A percentile compares a stretch with the other conserved stretches of the same genome.
These are phyloP conservation scores for Ctenoplectra terminalis DNA, from an alignment of 1,140 invertebrate species.

Conservation along the genomic window DNA sequence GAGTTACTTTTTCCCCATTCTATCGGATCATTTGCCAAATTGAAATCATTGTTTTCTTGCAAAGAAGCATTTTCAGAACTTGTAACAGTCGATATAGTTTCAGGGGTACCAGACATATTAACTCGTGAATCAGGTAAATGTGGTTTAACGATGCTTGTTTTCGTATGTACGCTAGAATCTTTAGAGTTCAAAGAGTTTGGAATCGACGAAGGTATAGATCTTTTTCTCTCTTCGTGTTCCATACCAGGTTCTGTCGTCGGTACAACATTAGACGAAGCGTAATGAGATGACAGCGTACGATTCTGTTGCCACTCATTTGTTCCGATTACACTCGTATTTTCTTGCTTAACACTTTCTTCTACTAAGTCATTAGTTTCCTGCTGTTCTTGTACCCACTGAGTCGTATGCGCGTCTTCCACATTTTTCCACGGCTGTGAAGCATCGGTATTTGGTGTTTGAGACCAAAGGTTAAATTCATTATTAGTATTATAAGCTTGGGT, in stretches of 20 bases:
- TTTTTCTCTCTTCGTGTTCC: slow-evolving; percentile 72
- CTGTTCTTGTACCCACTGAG: slow-evolving; percentile 60
- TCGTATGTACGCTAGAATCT: slow-evolving; percentile 59
- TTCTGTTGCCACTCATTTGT: slow-evolving; percentile 71
- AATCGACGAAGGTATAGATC: slow-evolving; percentile 47
- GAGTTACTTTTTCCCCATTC: slow-evolving; percentile 66
- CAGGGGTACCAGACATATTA: slow-evolving; percentile 51
- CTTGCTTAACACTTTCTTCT: slow-evolving; percentile 51
- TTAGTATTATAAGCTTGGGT: slow-evolving; percentile 36
- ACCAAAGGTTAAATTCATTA: slow-evolving; percentile 57
- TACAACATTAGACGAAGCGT: slow-evolving; percentile 54
- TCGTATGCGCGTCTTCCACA: slow-evolving; percentile 35
- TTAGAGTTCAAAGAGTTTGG: slow-evolving; percentile 63
- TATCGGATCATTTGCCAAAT: slow-evolving; percentile 62
- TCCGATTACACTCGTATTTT: slow-evolving; percentile 39
- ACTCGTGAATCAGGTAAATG: slow-evolving; percentile 39
- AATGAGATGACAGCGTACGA: slow-evolving; percentile 57
- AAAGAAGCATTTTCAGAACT: slow-evolving; percentile 62
- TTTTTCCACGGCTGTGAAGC: slow-evolving; percentile 66
- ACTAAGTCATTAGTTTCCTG: slow-evolving; percentile 44
- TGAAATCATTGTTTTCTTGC: slow-evolving; percentile 68
- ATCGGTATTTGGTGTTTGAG: slow-evolving; percentile 44
- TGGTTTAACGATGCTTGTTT: slow-evolving; percentile 46
- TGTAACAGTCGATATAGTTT: slow-evolving; percentile 60
- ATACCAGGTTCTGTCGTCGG: slow-evolving; percentile 39